phyloP scores from a whole-genome alignment of 1,140 invertebrate genomes.

The Caenorhabditis tropicalis region DNA sequence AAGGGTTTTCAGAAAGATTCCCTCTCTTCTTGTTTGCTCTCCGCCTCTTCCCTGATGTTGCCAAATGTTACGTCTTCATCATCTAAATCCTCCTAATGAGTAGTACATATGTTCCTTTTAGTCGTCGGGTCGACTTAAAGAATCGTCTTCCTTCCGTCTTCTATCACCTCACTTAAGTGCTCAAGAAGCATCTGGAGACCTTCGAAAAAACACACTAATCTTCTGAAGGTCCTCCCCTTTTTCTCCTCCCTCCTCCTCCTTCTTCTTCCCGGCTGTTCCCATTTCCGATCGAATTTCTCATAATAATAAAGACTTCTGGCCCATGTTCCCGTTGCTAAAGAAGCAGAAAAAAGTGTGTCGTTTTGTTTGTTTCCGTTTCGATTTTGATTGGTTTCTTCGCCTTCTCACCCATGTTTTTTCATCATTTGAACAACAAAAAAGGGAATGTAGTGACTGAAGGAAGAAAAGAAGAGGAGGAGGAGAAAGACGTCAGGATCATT shows the following conservation, averaged over 20 bases:
- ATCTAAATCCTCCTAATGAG: not conserved
- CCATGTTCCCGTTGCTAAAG: not conserved
- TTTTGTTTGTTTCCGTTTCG: no score
- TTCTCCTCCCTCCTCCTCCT: not conserved
- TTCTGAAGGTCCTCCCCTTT: not conserved
- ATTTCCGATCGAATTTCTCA: conserved; percentile 39
- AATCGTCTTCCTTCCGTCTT: not conserved
- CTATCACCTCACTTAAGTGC: conserved; percentile 38
- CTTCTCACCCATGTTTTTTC: not conserved
- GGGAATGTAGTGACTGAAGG: no score
- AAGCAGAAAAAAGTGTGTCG: not conserved
- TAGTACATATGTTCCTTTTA: conserved; percentile 34
- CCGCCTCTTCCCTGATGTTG: not conserved
- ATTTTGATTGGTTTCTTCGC: not conserved
- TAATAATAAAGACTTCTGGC: not conserved
- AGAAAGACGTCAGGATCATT: not conserved
- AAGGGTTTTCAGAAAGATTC: not conserved
- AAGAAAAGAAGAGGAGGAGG: no score
- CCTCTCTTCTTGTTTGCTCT: not conserved
- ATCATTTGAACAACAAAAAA: no score
- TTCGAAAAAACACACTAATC: not conserved
- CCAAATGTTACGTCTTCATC: conserved; percentile 18
- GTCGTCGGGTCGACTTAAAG: not conserved
- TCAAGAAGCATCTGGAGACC: conserved; percentile 14
- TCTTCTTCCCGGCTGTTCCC: conserved; percentile 12